A percentile compares a stretch with the other conserved stretches of the same genome.
Conservation (phyloP, 2,113 vertebrate species). For the Pandion haliaetus region DNA sequence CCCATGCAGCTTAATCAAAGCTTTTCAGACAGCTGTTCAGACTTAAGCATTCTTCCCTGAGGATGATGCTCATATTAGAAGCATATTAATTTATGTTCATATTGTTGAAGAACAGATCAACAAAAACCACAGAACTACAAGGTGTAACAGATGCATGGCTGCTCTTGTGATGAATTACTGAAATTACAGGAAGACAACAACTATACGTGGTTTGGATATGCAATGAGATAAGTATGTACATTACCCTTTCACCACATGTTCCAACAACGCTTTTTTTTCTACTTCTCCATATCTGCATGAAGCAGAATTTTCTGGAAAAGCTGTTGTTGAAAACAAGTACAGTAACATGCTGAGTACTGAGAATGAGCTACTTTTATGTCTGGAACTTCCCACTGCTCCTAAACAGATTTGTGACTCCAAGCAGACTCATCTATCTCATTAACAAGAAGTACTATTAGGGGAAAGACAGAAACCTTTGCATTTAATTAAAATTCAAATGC, state of each 20-base stretch:
- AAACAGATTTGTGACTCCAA: slow-evolving; percentile 44
- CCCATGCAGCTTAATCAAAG: background rate
- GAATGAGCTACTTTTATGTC: slow-evolving; percentile 49
- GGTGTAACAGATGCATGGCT: background rate
- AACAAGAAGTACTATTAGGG: slow-evolving; percentile 27
- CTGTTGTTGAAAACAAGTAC: slow-evolving; percentile 36
- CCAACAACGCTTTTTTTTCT: background rate
- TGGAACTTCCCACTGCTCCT: slow-evolving; percentile 48
- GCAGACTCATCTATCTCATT: slow-evolving; percentile 56
- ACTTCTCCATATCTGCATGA: background rate
- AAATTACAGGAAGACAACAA: background rate
- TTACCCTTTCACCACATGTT: background rate
- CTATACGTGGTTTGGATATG: background rate
- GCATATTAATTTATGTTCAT: background rate
- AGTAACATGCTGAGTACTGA: slow-evolving; percentile 48
- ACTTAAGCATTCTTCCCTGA: background rate
- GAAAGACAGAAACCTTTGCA: slow-evolving; percentile 24
- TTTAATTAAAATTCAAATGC: slow-evolving; percentile 48
- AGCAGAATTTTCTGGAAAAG: slow-evolving; percentile 16
- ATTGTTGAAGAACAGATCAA: background rate
- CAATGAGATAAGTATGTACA: background rate
- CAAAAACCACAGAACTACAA: background rate
- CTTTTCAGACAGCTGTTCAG: background rate
- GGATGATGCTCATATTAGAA: background rate
- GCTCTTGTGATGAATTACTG: background rate